Base-by-base conservation (phyloP, 2,797 vertebrate species). In the Ctenopoma kingsleyae region DNA sequence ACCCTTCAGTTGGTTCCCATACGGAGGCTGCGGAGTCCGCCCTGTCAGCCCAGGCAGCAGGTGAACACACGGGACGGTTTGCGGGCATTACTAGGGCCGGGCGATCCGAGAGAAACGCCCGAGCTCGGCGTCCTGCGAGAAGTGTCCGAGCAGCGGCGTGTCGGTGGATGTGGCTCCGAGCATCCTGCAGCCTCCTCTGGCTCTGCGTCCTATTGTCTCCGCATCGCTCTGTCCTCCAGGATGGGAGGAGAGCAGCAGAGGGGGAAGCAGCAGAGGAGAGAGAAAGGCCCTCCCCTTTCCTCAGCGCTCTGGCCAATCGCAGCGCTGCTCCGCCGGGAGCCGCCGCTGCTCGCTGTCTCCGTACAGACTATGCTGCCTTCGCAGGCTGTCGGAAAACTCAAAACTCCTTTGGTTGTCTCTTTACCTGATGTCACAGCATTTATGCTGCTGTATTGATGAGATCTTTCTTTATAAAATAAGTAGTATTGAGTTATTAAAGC, bases 161-260 rank as follows among this genome's bases (percentile, higher is more conserved):
- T 80, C 54, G 51, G 62, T 53, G 67, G 71, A 67, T 63, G 67
- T 80, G 57, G 43, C 49, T 66, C 70, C 54, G 68, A 65, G 84
- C 87, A 86, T 87, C 85, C 80, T 70, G 77, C 84, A 77, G 62
- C 78, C 76, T 84, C 77, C 69, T 75, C 70, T 57, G 49, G 59
- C 77, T 84, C 80, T 81, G 84, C 79, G 85, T 87, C 80, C 90
- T 93, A 89, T 93, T 93, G 92, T 93, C 91, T 92, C 91, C 80
- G 90, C 89, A 89, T 89, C 90, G 87, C 86, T 86, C 74, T 64
- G 90, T 82, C 85, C 87, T 86, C 80, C 52, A 82, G 83, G 76
- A 88, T 56, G 88, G 72, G 77, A 82, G 73, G 74, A 67, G 64
- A 63, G 50, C 41, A 32, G 59, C 23, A n/a, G 41, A 7, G 49